These are phyloP conservation scores for Megalops atlanticus DNA, from an alignment of 2,113 vertebrate species.

Conservation along the genomic window DNA sequence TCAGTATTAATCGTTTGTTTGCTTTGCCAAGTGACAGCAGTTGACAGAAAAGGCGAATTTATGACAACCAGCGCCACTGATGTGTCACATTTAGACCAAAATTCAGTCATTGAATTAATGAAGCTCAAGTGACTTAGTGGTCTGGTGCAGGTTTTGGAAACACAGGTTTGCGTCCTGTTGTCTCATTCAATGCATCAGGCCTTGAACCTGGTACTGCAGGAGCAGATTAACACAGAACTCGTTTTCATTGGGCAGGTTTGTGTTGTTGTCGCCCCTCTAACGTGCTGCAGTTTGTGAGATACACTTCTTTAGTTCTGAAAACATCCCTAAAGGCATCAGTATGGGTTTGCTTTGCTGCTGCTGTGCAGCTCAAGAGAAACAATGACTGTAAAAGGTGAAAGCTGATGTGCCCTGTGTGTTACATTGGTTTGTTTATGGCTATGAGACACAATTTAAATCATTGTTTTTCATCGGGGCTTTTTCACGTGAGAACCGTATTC, in stretches of 20 bases:
- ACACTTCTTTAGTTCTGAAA: neutral
- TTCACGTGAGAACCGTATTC: neutral
- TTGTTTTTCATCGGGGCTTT: neutral
- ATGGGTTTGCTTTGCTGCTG: conserved; percentile 1
- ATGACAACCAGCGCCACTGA: neutral
- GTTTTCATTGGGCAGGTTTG: neutral
- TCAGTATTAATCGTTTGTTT: too few species aligned
- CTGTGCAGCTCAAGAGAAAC: neutral
- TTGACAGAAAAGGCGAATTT: too few species aligned
- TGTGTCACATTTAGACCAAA: too few species aligned
- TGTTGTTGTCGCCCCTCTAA: neutral
- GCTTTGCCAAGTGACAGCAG: too few species aligned
- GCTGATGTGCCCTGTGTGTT: neutral
- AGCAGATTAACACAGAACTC: neutral
- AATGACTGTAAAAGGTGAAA: conserved; percentile 6
- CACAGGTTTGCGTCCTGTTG: neutral
- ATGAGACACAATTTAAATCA: neutral
- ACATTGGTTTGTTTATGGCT: neutral
- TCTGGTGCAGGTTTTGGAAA: neutral
- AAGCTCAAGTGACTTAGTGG: neutral
- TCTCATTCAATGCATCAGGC: neutral
- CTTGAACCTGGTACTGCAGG: neutral
- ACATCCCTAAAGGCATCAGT: conserved; percentile 15
- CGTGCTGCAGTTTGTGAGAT: neutral
- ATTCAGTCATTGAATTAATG: neutral